Base-by-base conservation (phyloP, 2,113 vertebrate genomes). In the Dolichotis patagonum region DNA sequence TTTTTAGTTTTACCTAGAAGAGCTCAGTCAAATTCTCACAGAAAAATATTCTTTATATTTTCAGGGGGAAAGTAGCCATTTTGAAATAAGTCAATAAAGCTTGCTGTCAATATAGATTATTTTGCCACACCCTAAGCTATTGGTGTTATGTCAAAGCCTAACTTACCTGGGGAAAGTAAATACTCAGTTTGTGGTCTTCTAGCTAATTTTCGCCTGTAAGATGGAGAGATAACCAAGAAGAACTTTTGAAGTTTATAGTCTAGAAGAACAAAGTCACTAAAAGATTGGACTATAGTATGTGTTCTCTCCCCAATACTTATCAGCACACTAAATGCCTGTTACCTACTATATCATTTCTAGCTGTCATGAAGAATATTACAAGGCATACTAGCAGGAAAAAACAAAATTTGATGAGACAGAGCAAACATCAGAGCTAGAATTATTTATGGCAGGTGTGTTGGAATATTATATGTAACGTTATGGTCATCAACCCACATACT, bases 401-500 rank as follows among this genome's bases (percentile, higher is more conserved):
- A 14, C 30, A 56, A n/a, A 62, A 14, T 69, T 49, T 77, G 46
- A 77, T 41, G 35, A 80, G 69, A 91, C 28, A 52, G 16, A 80
- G 43, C 19, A 60, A 82, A 17, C 12, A 56, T 13, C 30, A 75
- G 73, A 73, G 41, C 19, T 11, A 90, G 24, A 63, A 14, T 92
- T 9, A n/a, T 22, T 41, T 28, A 28, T 30, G 19, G 13, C 38
- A 54, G 54, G 24, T 3, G 7, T 26, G 16, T 28, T 54, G 26
- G 28, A 26, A 62, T 17, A 52, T 12, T 41, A 8, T 43, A 24
- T 32, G 2, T 63, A 60, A 65, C 38, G 9, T n/a, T 5, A 30
- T 49, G 16, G 12, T 28, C 24, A 85, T 4, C 30, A 62, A 46
- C 1, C 2, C 3, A 30, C 3, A 7, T 2, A 38, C 0, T 35